phyloP scores from a whole-genome alignment of 2,113 vertebrate genomes.

The Scopus umbretta region DNA sequence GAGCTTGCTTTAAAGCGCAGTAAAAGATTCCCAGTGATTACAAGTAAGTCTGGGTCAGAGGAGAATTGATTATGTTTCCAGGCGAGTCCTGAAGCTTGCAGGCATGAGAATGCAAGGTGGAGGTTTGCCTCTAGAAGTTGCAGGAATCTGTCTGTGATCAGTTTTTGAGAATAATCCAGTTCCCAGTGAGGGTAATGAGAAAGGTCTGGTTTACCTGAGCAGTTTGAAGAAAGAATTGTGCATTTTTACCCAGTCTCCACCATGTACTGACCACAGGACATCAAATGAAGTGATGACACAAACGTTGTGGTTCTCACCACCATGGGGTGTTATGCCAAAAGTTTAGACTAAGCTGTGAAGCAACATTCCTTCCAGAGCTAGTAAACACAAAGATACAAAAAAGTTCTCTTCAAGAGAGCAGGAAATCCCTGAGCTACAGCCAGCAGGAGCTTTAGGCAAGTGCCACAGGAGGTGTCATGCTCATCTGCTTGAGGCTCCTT shows the following conservation, averaged over 20 bases:
- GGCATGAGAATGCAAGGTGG: background rate
- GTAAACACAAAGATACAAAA: background rate
- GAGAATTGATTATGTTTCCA: background rate
- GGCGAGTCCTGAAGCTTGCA: background rate
- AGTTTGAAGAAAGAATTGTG: background rate
- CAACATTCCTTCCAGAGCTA: background rate
- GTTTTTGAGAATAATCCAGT: background rate
- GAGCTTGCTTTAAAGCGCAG: background rate
- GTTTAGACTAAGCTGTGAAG: background rate
- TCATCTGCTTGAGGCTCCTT: background rate
- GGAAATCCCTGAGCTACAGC: background rate
- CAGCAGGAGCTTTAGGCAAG: background rate
- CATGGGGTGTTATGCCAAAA: rapidly evolving
- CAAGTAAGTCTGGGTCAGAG: background rate
- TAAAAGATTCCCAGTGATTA: background rate
- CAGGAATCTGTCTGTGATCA: background rate
- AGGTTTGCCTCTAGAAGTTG: background rate
- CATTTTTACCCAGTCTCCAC: background rate
- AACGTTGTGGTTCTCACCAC: rapidly evolving
- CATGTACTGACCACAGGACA: background rate
- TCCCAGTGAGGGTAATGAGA: background rate
- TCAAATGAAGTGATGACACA: background rate
- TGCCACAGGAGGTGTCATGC: background rate
- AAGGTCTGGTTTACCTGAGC: background rate
- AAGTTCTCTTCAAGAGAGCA: background rate